A percentile compares a stretch with the other conserved stretches of the same genome.
Conservation (phyloP, 2,888 invertebrate genomes). For the Amiota mariae region DNA sequence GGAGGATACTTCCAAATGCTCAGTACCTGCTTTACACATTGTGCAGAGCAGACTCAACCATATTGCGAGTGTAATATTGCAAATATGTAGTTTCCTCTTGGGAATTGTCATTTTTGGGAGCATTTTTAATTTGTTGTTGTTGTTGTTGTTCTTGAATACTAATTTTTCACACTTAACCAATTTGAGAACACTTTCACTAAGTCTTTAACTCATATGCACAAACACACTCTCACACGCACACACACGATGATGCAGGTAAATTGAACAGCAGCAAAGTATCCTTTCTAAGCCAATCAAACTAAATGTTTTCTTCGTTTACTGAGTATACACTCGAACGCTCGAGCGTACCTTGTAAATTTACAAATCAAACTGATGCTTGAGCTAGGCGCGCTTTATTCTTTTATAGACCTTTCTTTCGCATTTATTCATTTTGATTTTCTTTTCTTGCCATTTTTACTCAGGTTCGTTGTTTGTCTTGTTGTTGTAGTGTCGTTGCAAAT, state of each 20-base stretch:
- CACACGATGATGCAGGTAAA: conserved; percentile 34
- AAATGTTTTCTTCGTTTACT: conserved; percentile 7
- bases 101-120: conserved; percentile 50
- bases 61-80: conserved; percentile 41
- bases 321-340: conserved; percentile 34
- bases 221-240: conserved; percentile 35
- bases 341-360: conserved; percentile 70
- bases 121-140: conserved; percentile 44
- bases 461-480: conserved; percentile 34
- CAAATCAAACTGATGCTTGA: conserved; percentile 76
- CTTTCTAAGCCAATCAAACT: conserved; percentile 18
- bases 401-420: conserved; percentile 70
- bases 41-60: conserved; percentile 50
- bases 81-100: conserved; percentile 53
- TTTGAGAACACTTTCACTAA: background rate
- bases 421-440: conserved; percentile 60
- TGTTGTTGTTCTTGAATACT: conserved; percentile 14
- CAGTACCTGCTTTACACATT: conserved; percentile 62
- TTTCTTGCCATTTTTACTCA: conserved; percentile 38
- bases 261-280: conserved; percentile 24
- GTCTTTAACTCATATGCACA: conserved; percentile 31
- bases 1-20: conserved; percentile 58
- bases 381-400: conserved; percentile 71
- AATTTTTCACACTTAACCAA: background rate
- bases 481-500: conserved; percentile 32